phyloP scores from a whole-genome alignment of 2,113 vertebrate genomes.

The Amphiprion ocellaris region DNA sequence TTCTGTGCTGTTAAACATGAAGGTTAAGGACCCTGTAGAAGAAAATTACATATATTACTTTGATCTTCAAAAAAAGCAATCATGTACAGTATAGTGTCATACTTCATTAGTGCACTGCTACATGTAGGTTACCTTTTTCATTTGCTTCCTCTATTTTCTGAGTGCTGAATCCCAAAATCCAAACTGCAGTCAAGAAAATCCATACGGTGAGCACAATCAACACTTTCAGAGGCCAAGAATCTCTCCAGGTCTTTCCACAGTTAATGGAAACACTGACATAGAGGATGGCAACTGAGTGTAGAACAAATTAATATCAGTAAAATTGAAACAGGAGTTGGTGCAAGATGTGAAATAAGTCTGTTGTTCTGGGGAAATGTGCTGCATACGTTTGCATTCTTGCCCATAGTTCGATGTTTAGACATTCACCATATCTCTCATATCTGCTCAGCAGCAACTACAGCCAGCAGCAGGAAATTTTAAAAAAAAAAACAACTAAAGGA shows the following conservation, averaged over 20 bases:
- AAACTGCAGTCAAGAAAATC: slow-evolving; percentile 18
- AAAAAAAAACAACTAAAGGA: no score
- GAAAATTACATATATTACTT: background rate
- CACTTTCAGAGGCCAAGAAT: slow-evolving; percentile 15
- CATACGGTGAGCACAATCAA: slow-evolving; percentile 13
- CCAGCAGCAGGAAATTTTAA: no score
- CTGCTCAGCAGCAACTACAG: no score
- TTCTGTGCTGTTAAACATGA: no score
- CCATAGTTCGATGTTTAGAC: background rate
- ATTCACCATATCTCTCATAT: no score
- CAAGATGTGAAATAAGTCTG: background rate
- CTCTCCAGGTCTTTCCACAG: accelerated
- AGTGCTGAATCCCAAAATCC: background rate
- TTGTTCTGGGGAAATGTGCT: background rate
- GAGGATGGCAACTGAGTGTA: slow-evolving; percentile 43
- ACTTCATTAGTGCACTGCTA: no score
- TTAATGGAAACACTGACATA: background rate
- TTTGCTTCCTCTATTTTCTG: background rate
- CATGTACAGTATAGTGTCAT: background rate
- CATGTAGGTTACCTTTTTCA: slow-evolving; percentile 21
- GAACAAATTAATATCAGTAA: background rate
- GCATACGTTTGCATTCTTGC: background rate
- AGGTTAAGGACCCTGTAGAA: slow-evolving; percentile 9
- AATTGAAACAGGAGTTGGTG: background rate
- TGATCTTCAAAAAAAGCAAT: background rate